Percentiles rank a stretch among this genome's conserved stretches.
Evolutionary conservation across 2,113 vertebrate species (phyloP).

Genomic region (Nothocercus julius): DNA sequence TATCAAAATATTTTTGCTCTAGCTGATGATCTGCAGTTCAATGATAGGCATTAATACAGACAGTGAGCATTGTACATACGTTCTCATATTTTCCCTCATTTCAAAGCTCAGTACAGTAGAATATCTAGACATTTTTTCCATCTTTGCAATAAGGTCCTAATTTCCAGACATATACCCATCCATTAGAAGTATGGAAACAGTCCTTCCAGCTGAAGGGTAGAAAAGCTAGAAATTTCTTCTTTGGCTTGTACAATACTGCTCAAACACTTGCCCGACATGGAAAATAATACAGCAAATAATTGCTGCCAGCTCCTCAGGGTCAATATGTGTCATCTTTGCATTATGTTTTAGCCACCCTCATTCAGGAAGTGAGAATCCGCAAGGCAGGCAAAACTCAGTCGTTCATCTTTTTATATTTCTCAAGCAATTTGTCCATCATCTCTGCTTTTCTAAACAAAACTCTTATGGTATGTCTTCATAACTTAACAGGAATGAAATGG

Average conservation of each 20-base stretch:
- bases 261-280: conserved; percentile 7
- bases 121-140: not conserved
- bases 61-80: not conserved
- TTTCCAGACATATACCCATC: not conserved
- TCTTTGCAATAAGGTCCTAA: not conserved
- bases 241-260: not conserved
- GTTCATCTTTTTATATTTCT: not conserved
- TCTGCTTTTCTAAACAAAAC: not conserved
- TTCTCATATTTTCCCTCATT: not conserved
- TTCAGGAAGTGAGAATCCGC: conserved; percentile 1
- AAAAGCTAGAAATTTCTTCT: not conserved
- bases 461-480: not conserved
- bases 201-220: not conserved
- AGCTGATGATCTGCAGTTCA: not conserved
- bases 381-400: not conserved
- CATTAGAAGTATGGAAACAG: not conserved
- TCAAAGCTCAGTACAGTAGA: not conserved
- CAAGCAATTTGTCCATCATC: not conserved
- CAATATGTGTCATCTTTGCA: conserved; percentile 4
- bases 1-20: not conserved
- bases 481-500: not conserved
- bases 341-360: not conserved
- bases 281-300: conserved; percentile 43
- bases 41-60: not conserved
- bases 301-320: conserved; percentile 8